These are phyloP conservation scores for Phocides pigmalion DNA, from an alignment of 1,140 invertebrate species.

Conservation along the genomic window DNA sequence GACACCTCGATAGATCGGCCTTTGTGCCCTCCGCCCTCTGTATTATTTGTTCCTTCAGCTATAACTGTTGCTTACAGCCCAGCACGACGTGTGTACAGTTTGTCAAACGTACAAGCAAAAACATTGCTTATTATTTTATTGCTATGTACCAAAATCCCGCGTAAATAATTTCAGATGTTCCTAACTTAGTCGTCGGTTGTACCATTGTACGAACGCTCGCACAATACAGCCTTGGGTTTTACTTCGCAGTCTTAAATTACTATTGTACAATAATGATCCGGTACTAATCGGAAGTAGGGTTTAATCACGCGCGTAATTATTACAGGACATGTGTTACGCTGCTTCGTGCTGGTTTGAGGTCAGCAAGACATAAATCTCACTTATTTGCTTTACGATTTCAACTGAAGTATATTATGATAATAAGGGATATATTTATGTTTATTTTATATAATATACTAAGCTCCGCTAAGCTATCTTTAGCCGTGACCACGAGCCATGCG, in stretches of 20 bases:
- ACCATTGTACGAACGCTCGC: conserved; percentile 1
- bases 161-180: background rate
- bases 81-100: conserved; percentile 5
- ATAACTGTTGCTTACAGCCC: conserved; percentile 28
- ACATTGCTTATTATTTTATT: conserved; percentile 19
- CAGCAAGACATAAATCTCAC: no score
- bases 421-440: no score
- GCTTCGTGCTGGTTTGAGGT: no score
- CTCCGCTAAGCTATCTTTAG: no score
- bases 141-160: background rate
- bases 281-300: conserved; percentile 5
- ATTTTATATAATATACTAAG: no score
- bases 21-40: conserved; percentile 37
- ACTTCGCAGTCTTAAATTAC: conserved; percentile 12
- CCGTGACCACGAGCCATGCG: no score
- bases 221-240: conserved; percentile 14
- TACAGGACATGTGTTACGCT: no score
- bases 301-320: conserved; percentile 5
- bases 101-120: conserved; percentile 17
- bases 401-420: no score
- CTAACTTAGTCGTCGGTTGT: conserved; percentile 10
- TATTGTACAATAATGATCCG: conserved; percentile 5
- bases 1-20: conserved; percentile 36
- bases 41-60: conserved; percentile 31
- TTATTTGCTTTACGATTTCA: no score